phyloP scores from a whole-genome alignment of 2,888 invertebrate genomes.

The Drosophila siamana region DNA sequence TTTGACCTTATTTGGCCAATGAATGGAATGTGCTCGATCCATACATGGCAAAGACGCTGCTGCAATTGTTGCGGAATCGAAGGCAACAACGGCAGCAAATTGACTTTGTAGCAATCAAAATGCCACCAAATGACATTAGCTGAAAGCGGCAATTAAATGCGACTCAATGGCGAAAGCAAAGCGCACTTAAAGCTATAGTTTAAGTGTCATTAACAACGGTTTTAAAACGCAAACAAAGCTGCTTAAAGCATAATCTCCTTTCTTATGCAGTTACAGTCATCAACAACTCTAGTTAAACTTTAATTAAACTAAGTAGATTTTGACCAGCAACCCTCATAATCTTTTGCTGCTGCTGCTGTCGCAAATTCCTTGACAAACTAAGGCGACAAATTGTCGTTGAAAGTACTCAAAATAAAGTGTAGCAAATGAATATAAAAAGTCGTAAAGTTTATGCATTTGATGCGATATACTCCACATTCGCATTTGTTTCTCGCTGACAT shows the following conservation, averaged over 20 bases:
- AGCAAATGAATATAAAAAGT: constrained; percentile 18
- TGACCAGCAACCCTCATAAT: constrained; percentile 16
- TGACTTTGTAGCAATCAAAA: constrained; percentile 9
- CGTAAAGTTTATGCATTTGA: constrained; percentile 45
- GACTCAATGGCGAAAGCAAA: background rate
- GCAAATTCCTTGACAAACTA: constrained; percentile 40
- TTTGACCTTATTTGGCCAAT: constrained; percentile 73
- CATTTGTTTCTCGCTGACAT: constrained; percentile 64
- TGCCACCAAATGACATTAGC: constrained; percentile 22
- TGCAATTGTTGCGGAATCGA: constrained; percentile 54
- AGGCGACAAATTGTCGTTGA: constrained; percentile 55
- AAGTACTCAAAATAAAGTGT: constrained; percentile 21
- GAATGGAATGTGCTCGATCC: constrained; percentile 48
- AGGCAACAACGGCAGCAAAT: constrained; percentile 42
- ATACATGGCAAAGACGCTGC: constrained; percentile 51
- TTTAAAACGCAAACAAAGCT: background rate
- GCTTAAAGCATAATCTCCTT: background rate
- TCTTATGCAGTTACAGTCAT: too few relatives aligned
- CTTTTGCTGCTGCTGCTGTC: constrained; percentile 27
- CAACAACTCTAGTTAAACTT: background rate
- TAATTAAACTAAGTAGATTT: background rate
- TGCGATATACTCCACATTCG: constrained; percentile 40
- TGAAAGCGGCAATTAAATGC: constrained; percentile 19
- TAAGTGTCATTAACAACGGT: background rate
- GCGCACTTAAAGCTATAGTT: background rate